phyloP scores from a whole-genome alignment of 1,140 invertebrate species.

The Platyscapa corneri region DNA sequence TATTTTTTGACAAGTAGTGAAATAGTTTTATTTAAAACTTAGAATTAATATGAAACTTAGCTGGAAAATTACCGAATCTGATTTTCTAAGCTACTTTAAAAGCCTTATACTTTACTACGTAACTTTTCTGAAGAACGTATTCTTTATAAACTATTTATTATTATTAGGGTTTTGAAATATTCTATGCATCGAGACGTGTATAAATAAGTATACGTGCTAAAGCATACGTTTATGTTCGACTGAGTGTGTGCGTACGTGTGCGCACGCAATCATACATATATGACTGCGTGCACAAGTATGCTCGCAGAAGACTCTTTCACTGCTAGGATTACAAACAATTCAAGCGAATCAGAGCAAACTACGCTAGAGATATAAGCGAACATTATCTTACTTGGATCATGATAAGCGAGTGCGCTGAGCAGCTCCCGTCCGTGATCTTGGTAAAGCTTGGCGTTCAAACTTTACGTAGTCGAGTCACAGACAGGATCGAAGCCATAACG shows the following conservation, averaged over 20 bases:
- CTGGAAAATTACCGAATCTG: too few species aligned
- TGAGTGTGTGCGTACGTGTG: too few species aligned
- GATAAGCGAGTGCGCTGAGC: slow-evolving; percentile 2
- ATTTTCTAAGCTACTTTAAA: neutral
- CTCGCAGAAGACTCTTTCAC: neutral
- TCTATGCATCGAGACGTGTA: too few species aligned
- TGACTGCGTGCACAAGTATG: too few species aligned
- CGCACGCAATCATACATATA: too few species aligned
- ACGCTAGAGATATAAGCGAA: neutral
- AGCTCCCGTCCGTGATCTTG: neutral
- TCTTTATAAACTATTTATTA: neutral
- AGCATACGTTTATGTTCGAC: too few species aligned
- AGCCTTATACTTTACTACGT: neutral
- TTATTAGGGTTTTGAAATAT: neutral
- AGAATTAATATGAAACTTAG: too few species aligned
- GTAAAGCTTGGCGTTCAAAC: neutral
- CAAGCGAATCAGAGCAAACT: neutral
- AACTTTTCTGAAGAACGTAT: neutral
- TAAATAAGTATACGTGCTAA: too few species aligned
- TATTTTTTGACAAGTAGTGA: too few species aligned
- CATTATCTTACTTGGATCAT: slow-evolving; percentile 16
- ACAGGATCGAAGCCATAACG: neutral
- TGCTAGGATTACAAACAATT: neutral
- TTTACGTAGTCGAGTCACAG: neutral
- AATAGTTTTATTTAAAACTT: too few species aligned